These are phyloP conservation scores for Volucella bombylans DNA, from an alignment of 2,888 invertebrate species.

Conservation along the genomic window DNA sequence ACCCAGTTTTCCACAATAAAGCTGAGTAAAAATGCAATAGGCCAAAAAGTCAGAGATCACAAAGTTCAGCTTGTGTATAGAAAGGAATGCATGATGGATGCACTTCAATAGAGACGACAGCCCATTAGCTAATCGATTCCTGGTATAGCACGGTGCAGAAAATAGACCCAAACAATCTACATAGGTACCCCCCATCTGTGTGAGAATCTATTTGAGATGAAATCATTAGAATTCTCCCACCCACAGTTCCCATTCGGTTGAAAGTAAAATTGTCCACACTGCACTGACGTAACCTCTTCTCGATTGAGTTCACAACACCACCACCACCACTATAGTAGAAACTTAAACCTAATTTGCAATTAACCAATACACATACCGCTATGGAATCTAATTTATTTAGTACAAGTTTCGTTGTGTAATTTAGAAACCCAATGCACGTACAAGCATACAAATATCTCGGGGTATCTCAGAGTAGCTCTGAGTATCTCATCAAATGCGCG, in stretches of 20 bases:
- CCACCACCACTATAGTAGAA: neutral
- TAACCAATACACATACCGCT: conserved; percentile 36
- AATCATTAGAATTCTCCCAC: conserved; percentile 13
- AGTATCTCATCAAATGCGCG: conserved; percentile 19
- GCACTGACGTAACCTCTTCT: conserved; percentile 39
- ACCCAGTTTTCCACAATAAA: no score
- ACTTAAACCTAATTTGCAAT: conserved; percentile 23
- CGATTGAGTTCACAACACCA: neutral
- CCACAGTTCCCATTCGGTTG: neutral
- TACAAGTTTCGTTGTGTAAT: conserved; percentile 30
- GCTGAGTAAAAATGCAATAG: no score
- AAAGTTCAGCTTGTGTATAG: no score
- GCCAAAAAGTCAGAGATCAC: no score
- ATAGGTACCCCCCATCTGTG: neutral
- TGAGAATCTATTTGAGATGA: neutral
- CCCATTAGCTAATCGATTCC: no score
- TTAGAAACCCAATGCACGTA: conserved; percentile 38
- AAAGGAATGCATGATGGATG: no score
- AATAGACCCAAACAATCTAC: neutral
- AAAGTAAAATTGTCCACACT: conserved; percentile 22
- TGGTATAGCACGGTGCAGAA: no score
- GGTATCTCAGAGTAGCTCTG: no score
- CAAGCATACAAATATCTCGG: no score
- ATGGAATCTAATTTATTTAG: conserved; percentile 39
- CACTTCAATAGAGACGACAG: no score